Percentiles rank a stretch among this genome's conserved stretches.
These are phyloP conservation scores for Accipiter cooperii DNA, from an alignment of 2,113 vertebrate genomes.

Conservation along the genomic window DNA sequence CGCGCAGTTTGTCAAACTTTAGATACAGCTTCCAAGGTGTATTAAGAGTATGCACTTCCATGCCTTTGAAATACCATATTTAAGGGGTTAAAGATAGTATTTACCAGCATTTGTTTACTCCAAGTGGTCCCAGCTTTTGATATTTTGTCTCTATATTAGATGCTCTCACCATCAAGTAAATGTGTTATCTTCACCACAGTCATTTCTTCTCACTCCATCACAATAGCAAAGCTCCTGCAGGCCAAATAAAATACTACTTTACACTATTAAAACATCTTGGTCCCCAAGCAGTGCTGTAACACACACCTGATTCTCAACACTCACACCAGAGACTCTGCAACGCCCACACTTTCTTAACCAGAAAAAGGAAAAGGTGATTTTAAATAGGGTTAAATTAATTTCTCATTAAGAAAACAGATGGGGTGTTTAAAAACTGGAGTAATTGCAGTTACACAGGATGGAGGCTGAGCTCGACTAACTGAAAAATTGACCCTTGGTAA, in stretches of 20 bases:
- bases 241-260: not conserved
- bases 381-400: not conserved
- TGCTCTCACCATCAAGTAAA: no score
- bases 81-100: not conserved
- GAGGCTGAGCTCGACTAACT: not conserved
- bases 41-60: accelerated
- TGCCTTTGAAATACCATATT: not conserved
- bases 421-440: not conserved
- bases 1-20: not conserved
- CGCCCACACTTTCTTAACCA: not conserved
- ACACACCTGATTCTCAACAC: not conserved
- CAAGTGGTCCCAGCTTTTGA: not conserved
- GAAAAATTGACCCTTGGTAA: not conserved
- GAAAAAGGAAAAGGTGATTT: not conserved
- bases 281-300: not conserved
- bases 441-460: not conserved
- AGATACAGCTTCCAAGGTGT: not conserved
- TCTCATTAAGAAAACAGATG: not conserved
- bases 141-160: not conserved
- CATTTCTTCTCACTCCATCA: not conserved
- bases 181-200: accelerated
- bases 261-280: accelerated
- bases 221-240: not conserved
- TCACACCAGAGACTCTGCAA: not conserved
- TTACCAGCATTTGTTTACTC: not conserved